Evolutionary conservation across 2,797 vertebrate genomes (phyloP).

Genomic region (Uromys caudimaculatus): DNA sequence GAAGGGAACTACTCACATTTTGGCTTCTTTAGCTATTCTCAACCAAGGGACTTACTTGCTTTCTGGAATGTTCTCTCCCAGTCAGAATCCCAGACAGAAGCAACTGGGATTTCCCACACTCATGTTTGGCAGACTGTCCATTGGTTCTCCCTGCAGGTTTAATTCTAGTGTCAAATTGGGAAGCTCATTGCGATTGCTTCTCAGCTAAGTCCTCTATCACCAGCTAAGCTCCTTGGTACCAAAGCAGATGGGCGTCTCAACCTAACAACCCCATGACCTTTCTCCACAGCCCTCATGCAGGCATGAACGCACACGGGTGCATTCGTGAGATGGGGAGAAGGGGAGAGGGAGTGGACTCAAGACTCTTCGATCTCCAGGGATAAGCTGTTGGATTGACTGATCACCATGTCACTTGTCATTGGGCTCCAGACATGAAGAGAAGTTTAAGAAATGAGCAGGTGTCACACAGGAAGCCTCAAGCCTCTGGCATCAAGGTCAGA

Average conservation of each 20-base stretch:
- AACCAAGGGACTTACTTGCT: background rate
- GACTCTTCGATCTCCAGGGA: background rate
- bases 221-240: too few species aligned
- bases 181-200: background rate
- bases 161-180: background rate
- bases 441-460: background rate
- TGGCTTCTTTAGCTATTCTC: background rate
- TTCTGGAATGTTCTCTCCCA: background rate
- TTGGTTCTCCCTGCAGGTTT: background rate
- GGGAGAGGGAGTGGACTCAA: background rate
- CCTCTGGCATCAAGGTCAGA: background rate
- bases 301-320: accelerated
- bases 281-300: background rate
- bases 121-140: background rate
- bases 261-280: background rate
- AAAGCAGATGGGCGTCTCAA: background rate
- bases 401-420: background rate
- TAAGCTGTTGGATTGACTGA: too few species aligned
- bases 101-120: background rate
- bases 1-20: background rate
- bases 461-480: background rate
- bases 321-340: background rate
- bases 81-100: background rate
- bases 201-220: background rate
- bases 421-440: background rate